phyloP scores from a whole-genome alignment of 2,797 vertebrate species.

The Emys orbicularis region DNA sequence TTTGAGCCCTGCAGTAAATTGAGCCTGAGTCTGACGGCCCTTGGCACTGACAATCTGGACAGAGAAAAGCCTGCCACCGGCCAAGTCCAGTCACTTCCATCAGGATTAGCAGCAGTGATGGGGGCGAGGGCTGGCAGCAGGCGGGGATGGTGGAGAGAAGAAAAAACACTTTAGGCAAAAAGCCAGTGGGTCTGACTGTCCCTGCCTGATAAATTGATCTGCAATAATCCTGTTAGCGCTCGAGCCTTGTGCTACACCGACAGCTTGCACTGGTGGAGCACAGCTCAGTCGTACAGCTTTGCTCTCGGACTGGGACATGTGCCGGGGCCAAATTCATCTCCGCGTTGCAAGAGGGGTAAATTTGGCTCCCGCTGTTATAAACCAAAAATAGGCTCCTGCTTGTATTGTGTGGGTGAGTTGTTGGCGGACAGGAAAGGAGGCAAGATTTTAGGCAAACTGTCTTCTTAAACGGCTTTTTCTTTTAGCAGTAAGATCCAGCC shows the following conservation, averaged over 20 bases:
- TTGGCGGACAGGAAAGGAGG: neutral
- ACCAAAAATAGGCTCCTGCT: neutral
- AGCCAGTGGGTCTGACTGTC: neutral
- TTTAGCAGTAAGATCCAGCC: neutral
- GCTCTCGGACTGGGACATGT: neutral
- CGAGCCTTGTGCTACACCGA: neutral
- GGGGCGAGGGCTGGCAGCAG: neutral
- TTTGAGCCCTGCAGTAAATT: neutral
- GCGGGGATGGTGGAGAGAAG: neutral
- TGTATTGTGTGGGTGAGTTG: neutral
- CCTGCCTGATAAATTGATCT: neutral
- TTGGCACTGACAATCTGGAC: neutral
- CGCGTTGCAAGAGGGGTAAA: neutral
- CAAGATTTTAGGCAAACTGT: neutral
- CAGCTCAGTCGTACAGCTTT: fast-evolving
- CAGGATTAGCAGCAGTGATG: neutral
- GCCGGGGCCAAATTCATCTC: neutral
- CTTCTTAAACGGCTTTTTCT: neutral
- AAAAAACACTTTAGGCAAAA: neutral
- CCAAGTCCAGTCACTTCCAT: neutral
- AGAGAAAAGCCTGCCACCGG: neutral
- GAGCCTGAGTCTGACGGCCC: neutral
- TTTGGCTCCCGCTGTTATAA: neutral
- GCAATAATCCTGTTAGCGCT: neutral
- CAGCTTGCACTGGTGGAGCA: neutral